Evolutionary conservation across 2,797 vertebrate species (phyloP).

Genomic region (Eulemur rubriventer): DNA sequence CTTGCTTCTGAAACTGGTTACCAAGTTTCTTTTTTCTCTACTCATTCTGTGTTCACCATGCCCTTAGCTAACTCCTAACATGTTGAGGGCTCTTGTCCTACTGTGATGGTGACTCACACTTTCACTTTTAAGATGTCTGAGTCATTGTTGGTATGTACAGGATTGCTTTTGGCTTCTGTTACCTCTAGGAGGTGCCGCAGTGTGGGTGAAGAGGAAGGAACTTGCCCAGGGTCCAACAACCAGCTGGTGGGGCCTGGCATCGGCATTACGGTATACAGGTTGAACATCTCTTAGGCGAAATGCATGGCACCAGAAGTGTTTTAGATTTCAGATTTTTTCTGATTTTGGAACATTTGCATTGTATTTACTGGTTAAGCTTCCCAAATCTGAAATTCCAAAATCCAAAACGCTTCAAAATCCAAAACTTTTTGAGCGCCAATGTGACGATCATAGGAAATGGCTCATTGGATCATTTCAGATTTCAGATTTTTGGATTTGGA

Average conservation of each 20-base stretch:
- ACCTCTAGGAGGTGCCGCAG: background rate
- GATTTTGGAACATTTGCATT: background rate
- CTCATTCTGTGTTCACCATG: slow-evolving; percentile 1
- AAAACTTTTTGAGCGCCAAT: background rate
- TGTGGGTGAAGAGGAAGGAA: slow-evolving; percentile 12
- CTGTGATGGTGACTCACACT: slow-evolving; percentile 37
- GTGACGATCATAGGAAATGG: background rate
- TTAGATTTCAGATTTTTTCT: background rate
- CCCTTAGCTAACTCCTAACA: slow-evolving; percentile 22
- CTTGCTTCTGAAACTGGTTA: slow-evolving; percentile 31
- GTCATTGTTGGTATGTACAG: background rate
- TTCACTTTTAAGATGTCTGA: slow-evolving; percentile 7
- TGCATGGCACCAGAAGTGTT: background rate
- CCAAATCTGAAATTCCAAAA: background rate
- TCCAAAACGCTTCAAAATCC: background rate
- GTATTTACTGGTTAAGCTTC: background rate
- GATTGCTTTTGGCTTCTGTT: slow-evolving; percentile 8
- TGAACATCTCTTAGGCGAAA: background rate
- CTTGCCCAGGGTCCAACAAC: background rate
- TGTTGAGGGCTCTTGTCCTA: background rate
- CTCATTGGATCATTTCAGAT: background rate
- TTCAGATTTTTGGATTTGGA: background rate
- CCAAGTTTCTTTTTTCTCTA: background rate
- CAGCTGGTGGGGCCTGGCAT: background rate
- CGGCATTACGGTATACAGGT: background rate